Conservation (phyloP, 2,888 invertebrate species). For the Ganaspis brasiliensis region DNA sequence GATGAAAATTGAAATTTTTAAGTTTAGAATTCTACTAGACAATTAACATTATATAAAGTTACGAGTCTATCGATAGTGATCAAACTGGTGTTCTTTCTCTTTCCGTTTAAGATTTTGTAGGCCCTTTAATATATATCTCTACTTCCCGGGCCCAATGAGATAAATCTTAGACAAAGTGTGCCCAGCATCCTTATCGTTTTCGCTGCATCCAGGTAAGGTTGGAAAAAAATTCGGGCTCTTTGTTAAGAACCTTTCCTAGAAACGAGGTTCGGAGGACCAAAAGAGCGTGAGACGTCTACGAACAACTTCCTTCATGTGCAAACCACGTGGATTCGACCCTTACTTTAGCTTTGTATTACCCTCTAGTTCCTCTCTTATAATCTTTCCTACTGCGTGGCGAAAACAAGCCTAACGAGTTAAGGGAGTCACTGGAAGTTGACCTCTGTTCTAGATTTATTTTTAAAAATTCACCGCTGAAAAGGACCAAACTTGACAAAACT, state of each 20-base stretch:
- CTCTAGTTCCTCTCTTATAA: background rate
- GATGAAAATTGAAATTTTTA: too few species aligned
- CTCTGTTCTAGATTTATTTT: background rate
- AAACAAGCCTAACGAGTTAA: constrained; percentile 40
- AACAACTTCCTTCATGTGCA: constrained; percentile 16
- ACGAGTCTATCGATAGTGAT: too few species aligned
- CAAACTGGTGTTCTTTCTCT: too few species aligned
- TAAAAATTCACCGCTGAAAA: background rate
- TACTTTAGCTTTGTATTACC: constrained; percentile 27
- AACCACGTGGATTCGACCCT: constrained; percentile 37
- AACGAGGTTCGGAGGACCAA: constrained; percentile 36
- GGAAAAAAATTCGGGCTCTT: constrained; percentile 23
- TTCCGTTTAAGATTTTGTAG: too few species aligned
- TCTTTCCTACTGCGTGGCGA: background rate
- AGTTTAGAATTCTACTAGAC: too few species aligned
- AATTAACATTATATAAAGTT: background rate
- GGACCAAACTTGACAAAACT: background rate
- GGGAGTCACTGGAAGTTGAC: constrained; percentile 15
- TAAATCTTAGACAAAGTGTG: constrained; percentile 3
- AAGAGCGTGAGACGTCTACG: constrained; percentile 36
- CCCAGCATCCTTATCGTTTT: constrained; percentile 37
- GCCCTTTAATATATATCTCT: too few species aligned
- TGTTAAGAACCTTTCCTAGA: constrained; percentile 38
- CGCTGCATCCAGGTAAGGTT: constrained; percentile 13
- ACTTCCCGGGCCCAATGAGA: too few species aligned